Evolutionary conservation across 2,797 vertebrate species (phyloP).

Genomic region (Brachymystax lenok): DNA sequence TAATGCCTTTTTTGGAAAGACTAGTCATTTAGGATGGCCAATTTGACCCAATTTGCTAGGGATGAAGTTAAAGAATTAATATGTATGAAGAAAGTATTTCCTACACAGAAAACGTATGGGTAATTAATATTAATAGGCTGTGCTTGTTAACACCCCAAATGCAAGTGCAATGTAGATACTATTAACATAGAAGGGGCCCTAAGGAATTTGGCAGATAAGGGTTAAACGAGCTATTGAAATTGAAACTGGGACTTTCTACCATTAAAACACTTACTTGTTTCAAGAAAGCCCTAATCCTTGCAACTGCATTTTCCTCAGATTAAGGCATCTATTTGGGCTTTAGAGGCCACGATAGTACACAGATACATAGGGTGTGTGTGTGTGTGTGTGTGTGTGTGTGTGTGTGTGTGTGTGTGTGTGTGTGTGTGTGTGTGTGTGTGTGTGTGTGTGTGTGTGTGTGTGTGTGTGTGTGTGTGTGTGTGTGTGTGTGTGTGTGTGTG

Average conservation of each 20-base stretch:
- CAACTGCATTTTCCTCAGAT: constrained; percentile 55
- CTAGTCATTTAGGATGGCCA: constrained; percentile 60
- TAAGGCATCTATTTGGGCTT: constrained; percentile 59
- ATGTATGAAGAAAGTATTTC: constrained; percentile 85
- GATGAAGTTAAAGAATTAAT: constrained; percentile 86
- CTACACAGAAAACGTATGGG: constrained; percentile 86
- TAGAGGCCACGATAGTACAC: constrained; percentile 43
- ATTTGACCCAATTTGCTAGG: constrained; percentile 79
- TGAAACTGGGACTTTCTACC: constrained; percentile 75
- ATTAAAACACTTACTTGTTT: constrained; percentile 83
- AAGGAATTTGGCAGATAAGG: constrained; percentile 86
- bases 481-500: not conserved
- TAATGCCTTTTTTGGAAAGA: constrained; percentile 60
- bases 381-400: constrained; percentile 13
- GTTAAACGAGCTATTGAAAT: constrained; percentile 83
- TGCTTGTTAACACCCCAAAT: constrained; percentile 88
- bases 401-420: not conserved
- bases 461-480: constrained; percentile 12
- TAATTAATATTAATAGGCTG: constrained; percentile 94
- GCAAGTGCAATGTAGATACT: constrained; percentile 83
- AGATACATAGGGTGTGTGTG: constrained; percentile 10
- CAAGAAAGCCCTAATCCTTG: constrained; percentile 65
- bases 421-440: constrained; percentile 13
- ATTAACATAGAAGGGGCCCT: constrained; percentile 80
- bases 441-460: not conserved